Conservation (phyloP, 2,888 invertebrate genomes). For the Heteromurus nitidus region DNA sequence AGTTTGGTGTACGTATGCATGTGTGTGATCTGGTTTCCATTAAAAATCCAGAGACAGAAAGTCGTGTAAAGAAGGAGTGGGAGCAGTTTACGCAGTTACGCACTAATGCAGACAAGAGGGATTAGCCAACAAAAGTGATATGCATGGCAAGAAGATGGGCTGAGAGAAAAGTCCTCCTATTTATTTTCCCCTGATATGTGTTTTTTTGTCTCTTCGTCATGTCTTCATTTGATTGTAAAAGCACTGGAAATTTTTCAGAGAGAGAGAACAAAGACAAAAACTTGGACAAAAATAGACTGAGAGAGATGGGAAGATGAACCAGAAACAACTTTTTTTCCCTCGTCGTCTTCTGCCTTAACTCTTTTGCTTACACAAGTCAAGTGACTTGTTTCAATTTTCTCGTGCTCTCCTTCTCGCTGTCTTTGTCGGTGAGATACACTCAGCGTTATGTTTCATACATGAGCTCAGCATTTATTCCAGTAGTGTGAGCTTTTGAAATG, state of each 20-base stretch:
- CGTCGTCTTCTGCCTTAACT: not conserved
- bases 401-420: too few species aligned
- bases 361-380: conserved; percentile 16
- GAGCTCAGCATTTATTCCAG: conserved; percentile 33
- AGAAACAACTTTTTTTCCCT: too few species aligned
- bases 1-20: too few species aligned
- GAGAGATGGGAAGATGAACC: too few species aligned
- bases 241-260: conserved; percentile 31
- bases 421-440: conserved; percentile 28
- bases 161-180: conserved; percentile 2
- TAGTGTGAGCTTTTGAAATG: conserved; percentile 28
- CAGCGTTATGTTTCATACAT: conserved; percentile 44
- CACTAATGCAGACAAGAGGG: conserved; percentile 24
- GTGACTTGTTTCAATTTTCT: conserved; percentile 52
- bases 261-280: conserved; percentile 32
- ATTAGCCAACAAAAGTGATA: conserved; percentile 38
- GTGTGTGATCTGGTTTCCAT: conserved; percentile 49
- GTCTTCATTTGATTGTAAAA: conserved; percentile 19
- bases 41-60: conserved; percentile 27
- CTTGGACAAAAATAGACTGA: conserved; percentile 54
- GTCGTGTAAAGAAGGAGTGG: not conserved
- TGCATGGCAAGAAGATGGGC: conserved; percentile 10
- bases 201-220: conserved; percentile 17
- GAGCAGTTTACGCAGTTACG: conserved; percentile 32
- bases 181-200: conserved; percentile 15